Evolutionary conservation across 2,888 invertebrate species (phyloP), one percentile per base, ranked within the genome.

Genomic region (Endotricha flammealis): DNA sequence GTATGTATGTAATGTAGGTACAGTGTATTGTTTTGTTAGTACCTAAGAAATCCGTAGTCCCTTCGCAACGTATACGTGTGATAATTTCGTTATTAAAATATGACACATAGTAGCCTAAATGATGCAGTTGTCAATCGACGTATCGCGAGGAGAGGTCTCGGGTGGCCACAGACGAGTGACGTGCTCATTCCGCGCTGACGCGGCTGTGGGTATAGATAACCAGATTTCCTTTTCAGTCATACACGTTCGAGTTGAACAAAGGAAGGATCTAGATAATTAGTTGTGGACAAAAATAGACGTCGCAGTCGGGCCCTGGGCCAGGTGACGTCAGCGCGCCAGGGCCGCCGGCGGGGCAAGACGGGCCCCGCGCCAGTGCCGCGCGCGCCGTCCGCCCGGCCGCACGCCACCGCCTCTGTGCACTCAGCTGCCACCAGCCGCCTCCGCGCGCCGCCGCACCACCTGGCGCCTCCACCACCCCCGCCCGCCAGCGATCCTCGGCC

Each of bases 351-450:
- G 85, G 86, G 85, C 82, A 83, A 86, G 79, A 83, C 82, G 83
- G 85, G 86, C 83, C 85, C 85, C 85, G 82, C 83, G 80, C 77
- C 85, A 86, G 85, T 83, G 82, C 75, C 82, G 85, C 81, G 85
- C 82, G 85, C 85, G 85, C 85, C 80, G 82, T 77, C 85, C 63
- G 66, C 66, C 78, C 65, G 77, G 73, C 66, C 81, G 82, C 83
- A 86, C 85, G 82, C 70, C 57, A 57, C 56, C 61, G 59, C 48
- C 59, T 55, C 45, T 45, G 48, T 51, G 51, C 42, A 50, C 48
- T 50, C 61, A 47, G 46, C 46, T 41, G 47, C 49, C 44, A 43
- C 50, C 48, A 49, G 41, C 53, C 47, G 47, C 57, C 56, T 59
- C 64, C 33, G 44, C 57, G 42, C 53, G 48, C 36, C 50, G 50